Evolutionary conservation across 2,888 invertebrate genomes (phyloP).

Genomic region (Diplolepis rosae): DNA sequence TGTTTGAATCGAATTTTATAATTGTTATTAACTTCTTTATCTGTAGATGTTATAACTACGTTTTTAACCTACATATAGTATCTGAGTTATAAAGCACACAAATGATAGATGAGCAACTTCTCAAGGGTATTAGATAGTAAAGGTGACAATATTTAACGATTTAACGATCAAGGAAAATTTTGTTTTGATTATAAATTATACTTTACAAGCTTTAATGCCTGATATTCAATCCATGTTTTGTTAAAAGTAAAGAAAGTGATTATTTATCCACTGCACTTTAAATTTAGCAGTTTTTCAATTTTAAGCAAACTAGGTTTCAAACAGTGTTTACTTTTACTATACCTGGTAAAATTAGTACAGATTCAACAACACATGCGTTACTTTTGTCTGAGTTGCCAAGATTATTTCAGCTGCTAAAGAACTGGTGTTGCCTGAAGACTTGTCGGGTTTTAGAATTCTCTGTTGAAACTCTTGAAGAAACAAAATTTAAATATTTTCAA

Average conservation of each 20-base stretch:
- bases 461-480: too few species aligned
- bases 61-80: neutral
- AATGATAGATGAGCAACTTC: neutral
- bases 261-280: too few species aligned
- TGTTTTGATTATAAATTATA: too few species aligned
- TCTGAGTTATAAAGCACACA: neutral
- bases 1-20: neutral
- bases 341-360: neutral
- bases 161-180: neutral
- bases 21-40: neutral
- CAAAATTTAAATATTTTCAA: too few species aligned
- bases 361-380: neutral
- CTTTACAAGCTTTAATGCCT: too few species aligned
- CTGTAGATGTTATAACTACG: neutral
- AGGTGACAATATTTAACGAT: neutral
- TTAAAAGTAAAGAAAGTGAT: too few species aligned
- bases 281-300: neutral
- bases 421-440: neutral
- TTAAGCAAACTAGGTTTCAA: neutral
- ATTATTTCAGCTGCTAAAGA: slow-evolving; percentile 15
- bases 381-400: neutral
- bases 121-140: neutral
- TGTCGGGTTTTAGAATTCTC: too few species aligned
- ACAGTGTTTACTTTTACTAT: neutral
- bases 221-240: too few species aligned